Evolutionary conservation across 1,140 invertebrate genomes (phyloP).

Genomic region (Paramacrobiotus metropolitanus): DNA sequence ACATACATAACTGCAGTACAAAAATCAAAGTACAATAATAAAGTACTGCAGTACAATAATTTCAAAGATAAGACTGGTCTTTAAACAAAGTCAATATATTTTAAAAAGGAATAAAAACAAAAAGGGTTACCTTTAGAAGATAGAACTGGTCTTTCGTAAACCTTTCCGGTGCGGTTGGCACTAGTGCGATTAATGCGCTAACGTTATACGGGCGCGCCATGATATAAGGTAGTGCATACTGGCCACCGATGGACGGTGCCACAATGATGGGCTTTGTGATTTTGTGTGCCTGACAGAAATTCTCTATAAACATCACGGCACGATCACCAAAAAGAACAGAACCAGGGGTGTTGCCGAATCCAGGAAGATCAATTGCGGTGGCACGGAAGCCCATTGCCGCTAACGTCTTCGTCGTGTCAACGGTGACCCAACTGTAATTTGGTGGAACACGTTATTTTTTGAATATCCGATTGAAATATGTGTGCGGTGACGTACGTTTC

Average conservation of each 20-base stretch:
- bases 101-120: too few species aligned
- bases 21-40: too few species aligned
- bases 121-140: background rate
- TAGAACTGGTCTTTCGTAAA: background rate
- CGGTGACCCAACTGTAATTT: too few species aligned
- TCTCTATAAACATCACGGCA: background rate
- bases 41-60: background rate
- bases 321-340: background rate
- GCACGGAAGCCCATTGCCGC: slow-evolving; percentile 17
- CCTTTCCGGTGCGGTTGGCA: background rate
- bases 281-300: background rate
- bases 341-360: background rate
- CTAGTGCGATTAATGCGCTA: background rate
- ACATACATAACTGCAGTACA: too few species aligned
- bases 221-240: background rate
- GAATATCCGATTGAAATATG: too few species aligned
- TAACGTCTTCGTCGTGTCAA: slow-evolving; percentile 15
- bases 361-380: slow-evolving; percentile 13
- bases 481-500: too few species aligned
- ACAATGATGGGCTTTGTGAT: background rate
- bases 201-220: background rate
- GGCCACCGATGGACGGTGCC: background rate
- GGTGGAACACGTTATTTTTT: too few species aligned
- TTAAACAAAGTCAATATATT: background rate
- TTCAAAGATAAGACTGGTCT: background rate